phyloP scores from a whole-genome alignment of 2,797 vertebrate species.

The Lagodon rhomboides region DNA sequence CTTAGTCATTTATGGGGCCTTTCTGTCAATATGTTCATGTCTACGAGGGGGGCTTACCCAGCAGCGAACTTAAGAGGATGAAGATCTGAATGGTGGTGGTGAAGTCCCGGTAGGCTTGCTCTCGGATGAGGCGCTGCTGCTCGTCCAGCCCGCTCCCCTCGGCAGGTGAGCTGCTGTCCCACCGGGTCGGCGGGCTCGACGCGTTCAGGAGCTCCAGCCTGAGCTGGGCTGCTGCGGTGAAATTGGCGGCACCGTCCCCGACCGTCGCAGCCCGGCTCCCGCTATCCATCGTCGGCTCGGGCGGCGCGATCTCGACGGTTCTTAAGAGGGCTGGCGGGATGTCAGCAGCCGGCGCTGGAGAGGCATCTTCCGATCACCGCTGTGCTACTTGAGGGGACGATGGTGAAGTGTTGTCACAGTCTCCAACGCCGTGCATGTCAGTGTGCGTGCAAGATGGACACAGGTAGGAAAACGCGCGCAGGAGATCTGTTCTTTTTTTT shows the following conservation, averaged over 20 bases:
- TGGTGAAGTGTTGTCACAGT: background rate
- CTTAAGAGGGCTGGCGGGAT: constrained; percentile 29
- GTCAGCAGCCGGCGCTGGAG: constrained; percentile 32
- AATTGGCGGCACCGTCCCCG: constrained; percentile 78
- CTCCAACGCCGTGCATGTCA: constrained; percentile 18
- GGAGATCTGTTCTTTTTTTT: too few relatives aligned
- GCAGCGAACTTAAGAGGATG: constrained; percentile 93
- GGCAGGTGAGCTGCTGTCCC: constrained; percentile 80
- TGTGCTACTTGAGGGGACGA: background rate
- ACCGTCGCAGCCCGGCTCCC: constrained; percentile 83
- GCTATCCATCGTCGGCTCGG: constrained; percentile 76
- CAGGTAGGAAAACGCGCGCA: constrained; percentile 18
- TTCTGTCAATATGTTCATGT: background rate
- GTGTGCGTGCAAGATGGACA: constrained; percentile 11
- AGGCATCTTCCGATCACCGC: constrained; percentile 40
- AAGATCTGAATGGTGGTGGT: constrained; percentile 91
- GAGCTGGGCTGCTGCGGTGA: constrained; percentile 75
- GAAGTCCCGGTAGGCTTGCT: constrained; percentile 93
- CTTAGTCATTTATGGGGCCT: background rate
- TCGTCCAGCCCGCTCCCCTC: constrained; percentile 55
- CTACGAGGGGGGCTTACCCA: constrained; percentile 85
- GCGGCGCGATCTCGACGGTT: constrained; percentile 17
- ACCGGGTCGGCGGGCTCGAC: constrained; percentile 80
- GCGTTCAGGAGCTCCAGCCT: constrained; percentile 82
- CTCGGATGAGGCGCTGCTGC: constrained; percentile 74